Percentiles rank a stretch among this genome's conserved stretches.
phyloP scores from a whole-genome alignment of 2,888 invertebrate genomes.

The Craniophora ligustri region DNA sequence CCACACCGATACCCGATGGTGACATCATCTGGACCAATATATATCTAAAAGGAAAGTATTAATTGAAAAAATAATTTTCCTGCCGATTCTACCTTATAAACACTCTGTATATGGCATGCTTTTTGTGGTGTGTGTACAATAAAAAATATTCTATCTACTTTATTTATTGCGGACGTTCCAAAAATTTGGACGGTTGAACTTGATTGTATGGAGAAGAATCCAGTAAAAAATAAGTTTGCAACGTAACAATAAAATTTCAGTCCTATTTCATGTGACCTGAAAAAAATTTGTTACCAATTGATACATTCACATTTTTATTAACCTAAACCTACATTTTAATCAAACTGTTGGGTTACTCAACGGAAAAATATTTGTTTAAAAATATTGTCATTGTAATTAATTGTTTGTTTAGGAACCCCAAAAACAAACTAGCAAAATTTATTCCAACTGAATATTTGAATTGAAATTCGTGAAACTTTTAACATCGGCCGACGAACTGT shows the following conservation, averaged over 20 bases:
- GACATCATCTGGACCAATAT: slow-evolving; percentile 84
- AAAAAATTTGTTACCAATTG: neutral
- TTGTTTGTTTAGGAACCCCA: slow-evolving; percentile 12
- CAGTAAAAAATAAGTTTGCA: too few relatives aligned
- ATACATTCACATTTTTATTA: neutral
- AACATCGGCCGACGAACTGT: neutral
- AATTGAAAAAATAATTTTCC: neutral
- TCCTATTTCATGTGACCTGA: too few relatives aligned
- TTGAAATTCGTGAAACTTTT: slow-evolving; percentile 5
- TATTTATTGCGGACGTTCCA: neutral
- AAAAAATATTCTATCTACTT: too few relatives aligned
- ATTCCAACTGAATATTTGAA: slow-evolving; percentile 1
- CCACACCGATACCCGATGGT: slow-evolving; percentile 74
- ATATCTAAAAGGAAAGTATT: slow-evolving; percentile 63
- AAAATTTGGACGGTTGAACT: neutral
- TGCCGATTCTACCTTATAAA: too few relatives aligned
- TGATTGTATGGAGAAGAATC: too few relatives aligned
- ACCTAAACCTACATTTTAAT: slow-evolving; percentile 1
- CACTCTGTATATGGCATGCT: too few relatives aligned
- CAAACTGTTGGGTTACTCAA: neutral
- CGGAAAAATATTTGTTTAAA: slow-evolving; percentile 2
- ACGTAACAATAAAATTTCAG: too few relatives aligned
- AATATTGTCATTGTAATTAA: slow-evolving; percentile 11
- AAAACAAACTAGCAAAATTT: slow-evolving; percentile 20
- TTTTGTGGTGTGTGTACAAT: too few relatives aligned